Evolutionary conservation across 2,797 vertebrate genomes (phyloP), one percentile per base, ranked within the genome.

Genomic region (Eospalax fontanierii): DNA sequence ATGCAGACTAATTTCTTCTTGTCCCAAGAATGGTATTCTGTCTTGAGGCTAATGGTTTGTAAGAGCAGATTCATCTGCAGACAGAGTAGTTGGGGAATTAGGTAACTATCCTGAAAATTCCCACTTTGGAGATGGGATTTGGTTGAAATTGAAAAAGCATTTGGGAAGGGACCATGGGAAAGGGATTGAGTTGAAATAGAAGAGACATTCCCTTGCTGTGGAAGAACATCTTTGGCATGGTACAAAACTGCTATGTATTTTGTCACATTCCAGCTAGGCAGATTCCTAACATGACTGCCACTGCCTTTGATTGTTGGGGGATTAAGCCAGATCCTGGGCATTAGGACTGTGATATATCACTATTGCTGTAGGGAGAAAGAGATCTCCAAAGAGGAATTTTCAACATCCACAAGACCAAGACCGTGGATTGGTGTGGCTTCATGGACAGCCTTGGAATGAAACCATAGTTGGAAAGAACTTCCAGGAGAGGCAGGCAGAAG

Each of bases 321-420:
- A 87, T 87, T 94, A 35, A 80, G 57, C 0, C 74, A 75, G 82
- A 63, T 43, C 57, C 2, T 59, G 33, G 35, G 16, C 54, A 28
- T 87, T 50, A 94, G 24, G 8, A 9, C 40, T 70, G 65, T 70
- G n/a, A 33, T 9, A 4, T 30, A 33, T 11, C 43, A 24, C 26
- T 22, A 46, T 76, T 90, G 86, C 71, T 90, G 86, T 57, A 59
- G 50, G 57, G 57, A 91, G 70, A n/a, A 81, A 91, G n/a, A 90
- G 11, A 71, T 76, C 81, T 85, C 61, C 57, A 46, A 82, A 81
- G 50, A 80, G 33, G 28, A 70, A 86, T 90, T 86, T 28, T 63
- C 46, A 73, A 3, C 73, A 50, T 87, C 85, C 28, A 46, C 30
- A 91, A 75, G 63, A 76, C 43, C 33, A 63, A 61, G 54, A 54